Percentiles rank a stretch among this genome's conserved stretches.
Conservation (phyloP, 2,797 vertebrate species). For the Potorous gilbertii region DNA sequence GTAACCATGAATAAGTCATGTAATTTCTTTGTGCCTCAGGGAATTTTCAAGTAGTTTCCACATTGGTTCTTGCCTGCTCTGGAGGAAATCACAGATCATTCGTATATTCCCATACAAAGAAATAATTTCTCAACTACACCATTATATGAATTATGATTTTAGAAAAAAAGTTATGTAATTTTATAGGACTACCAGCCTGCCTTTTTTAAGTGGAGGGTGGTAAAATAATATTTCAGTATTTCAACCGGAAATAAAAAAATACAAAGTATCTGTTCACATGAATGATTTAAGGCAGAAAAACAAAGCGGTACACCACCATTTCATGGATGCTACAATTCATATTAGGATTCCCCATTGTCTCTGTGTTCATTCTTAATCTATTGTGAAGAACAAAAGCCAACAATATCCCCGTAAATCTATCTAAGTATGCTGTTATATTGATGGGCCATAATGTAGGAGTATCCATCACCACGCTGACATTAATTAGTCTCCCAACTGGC, state of each 20-base stretch:
- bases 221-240: constrained; percentile 30
- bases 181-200: neutral
- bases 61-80: neutral
- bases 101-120: neutral
- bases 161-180: constrained; percentile 7
- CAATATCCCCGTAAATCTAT: constrained; percentile 1
- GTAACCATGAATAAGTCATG: neutral
- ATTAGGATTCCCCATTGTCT: constrained; percentile 21
- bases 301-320: neutral
- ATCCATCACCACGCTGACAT: constrained; percentile 77
- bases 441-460: constrained; percentile 49
- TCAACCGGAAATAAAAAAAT: constrained; percentile 55
- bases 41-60: neutral
- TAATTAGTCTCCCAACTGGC: constrained; percentile 81
- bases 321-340: neutral
- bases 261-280: constrained; percentile 44
- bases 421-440: constrained; percentile 45
- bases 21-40: neutral
- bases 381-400: constrained; percentile 55
- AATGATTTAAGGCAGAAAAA: neutral
- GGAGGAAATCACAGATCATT: neutral
- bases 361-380: constrained; percentile 15
- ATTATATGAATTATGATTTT: constrained; percentile 11
- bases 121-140: neutral
- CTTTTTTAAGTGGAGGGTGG: neutral